Conservation (phyloP, 2,888 invertebrate species). For the Chrysolina oricalcia region DNA sequence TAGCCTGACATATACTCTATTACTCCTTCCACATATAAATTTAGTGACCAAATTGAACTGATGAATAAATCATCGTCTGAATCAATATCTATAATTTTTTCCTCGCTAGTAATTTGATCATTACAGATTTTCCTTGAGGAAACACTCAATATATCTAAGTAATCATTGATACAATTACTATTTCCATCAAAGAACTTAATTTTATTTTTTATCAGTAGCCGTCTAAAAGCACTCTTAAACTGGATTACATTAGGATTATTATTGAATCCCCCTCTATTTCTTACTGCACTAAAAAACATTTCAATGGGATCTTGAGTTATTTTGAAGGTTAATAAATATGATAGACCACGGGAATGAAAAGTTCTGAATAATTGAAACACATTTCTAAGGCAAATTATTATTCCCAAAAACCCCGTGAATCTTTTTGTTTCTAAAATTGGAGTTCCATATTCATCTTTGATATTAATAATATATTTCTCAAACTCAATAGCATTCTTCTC, state of each 20-base stretch:
- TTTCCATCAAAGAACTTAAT: constrained; percentile 10
- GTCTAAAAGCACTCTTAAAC: constrained; percentile 12
- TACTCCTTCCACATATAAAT: constrained; percentile 1
- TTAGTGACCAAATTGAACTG: background rate
- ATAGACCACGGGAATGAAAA: background rate
- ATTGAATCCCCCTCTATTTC: constrained; percentile 18
- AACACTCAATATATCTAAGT: constrained; percentile 2
- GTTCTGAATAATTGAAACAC: background rate
- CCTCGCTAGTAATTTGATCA: background rate
- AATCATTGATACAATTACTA: background rate
- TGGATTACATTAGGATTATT: background rate
- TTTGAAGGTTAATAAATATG: constrained; percentile 12
- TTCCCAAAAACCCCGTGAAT: background rate
- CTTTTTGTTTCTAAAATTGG: constrained; percentile 8
- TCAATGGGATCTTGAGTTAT: constrained; percentile 8
- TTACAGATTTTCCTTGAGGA: background rate
- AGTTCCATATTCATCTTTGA: background rate
- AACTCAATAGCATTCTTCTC: background rate
- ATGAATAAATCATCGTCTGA: background rate
- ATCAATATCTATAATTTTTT: background rate
- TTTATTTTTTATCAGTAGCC: constrained; percentile 8
- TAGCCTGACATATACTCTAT: constrained; percentile 10
- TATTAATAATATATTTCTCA: background rate
- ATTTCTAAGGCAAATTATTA: constrained; percentile 2
- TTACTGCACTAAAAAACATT: constrained; percentile 12